Evolutionary conservation across 2,888 invertebrate species (phyloP).

Genomic region (Lasioglossum vierecki): DNA sequence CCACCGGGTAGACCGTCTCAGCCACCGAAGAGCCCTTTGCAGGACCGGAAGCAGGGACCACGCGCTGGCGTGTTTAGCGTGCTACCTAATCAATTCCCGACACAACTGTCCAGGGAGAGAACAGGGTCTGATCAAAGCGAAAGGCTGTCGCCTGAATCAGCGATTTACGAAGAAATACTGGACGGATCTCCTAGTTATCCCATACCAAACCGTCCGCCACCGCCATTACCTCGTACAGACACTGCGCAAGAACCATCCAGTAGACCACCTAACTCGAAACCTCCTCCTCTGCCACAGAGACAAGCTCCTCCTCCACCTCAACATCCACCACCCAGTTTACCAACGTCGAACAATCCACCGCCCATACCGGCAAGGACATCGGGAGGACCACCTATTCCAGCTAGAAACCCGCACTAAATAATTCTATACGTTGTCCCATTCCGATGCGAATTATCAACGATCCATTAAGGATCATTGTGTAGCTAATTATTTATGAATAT

Average conservation of each 20-base stretch:
- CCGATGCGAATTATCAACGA: constrained; percentile 7
- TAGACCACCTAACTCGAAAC: constrained; percentile 74
- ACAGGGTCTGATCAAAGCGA: constrained; percentile 61
- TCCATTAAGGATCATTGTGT: constrained; percentile 31
- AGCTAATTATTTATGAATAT: constrained; percentile 65
- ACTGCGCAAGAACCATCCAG: constrained; percentile 68
- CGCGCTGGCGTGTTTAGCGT: constrained; percentile 81
- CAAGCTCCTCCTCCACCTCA: constrained; percentile 80
- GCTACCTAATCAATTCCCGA: constrained; percentile 76
- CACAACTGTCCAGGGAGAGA: constrained; percentile 52
- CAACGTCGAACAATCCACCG: constrained; percentile 84
- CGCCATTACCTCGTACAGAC: constrained; percentile 79
- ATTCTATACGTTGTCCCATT: constrained; percentile 16
- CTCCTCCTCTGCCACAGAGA: constrained; percentile 80
- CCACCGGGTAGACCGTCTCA: constrained; percentile 83
- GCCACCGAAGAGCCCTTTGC: constrained; percentile 78
- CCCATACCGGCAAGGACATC: constrained; percentile 87
- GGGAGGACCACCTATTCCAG: constrained; percentile 89
- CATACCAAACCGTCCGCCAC: constrained; percentile 81
- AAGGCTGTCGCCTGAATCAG: constrained; percentile 79
- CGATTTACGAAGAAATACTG: constrained; percentile 82
- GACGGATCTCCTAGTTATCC: constrained; percentile 79
- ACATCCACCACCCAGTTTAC: constrained; percentile 81
- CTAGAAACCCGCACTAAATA: constrained; percentile 84
- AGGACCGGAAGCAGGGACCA: constrained; percentile 75